These are phyloP conservation scores for Beaufortia kweichowensis DNA, from an alignment of 2,113 vertebrate species.

Conservation along the genomic window DNA sequence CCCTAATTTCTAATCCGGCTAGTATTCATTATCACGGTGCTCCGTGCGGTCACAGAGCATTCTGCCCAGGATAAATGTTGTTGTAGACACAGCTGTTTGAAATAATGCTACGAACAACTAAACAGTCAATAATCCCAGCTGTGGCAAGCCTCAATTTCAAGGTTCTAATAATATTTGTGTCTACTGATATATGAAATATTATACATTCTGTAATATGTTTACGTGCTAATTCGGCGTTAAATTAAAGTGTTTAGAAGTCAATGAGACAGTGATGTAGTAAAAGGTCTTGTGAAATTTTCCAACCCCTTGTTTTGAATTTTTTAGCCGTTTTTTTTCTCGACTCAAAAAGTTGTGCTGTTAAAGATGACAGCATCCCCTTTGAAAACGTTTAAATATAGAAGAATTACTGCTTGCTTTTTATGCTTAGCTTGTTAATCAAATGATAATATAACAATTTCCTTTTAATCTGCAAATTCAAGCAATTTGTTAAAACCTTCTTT, in stretches of 20 bases:
- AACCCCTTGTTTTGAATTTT: conserved; percentile 12
- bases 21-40: conserved; percentile 43
- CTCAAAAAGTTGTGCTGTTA: conserved; percentile 63
- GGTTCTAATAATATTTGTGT: conserved; percentile 69
- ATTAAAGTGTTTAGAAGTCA: conserved; percentile 40
- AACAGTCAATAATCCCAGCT: conserved; percentile 70
- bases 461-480: conserved; percentile 68
- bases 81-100: conserved; percentile 58
- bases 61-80: conserved; percentile 42
- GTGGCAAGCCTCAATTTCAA: conserved; percentile 73
- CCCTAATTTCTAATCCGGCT: conserved; percentile 53
- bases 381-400: conserved; percentile 56
- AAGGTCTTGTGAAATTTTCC: not conserved
- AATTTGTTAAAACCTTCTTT: conserved; percentile 64
- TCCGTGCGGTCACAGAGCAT: conserved; percentile 27
- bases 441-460: conserved; percentile 66
- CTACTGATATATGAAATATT: conserved; percentile 64
- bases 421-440: conserved; percentile 67
- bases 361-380: conserved; percentile 53
- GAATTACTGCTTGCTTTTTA: conserved; percentile 61
- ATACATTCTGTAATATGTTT: conserved; percentile 50
- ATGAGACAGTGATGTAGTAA: conserved; percentile 15
- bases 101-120: conserved; percentile 67
- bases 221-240: conserved; percentile 44
- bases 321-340: conserved; percentile 28